Percentiles rank a stretch among this genome's conserved stretches.
Evolutionary conservation across 2,113 vertebrate genomes (phyloP).

Genomic region (Pseudopodoces humilis): DNA sequence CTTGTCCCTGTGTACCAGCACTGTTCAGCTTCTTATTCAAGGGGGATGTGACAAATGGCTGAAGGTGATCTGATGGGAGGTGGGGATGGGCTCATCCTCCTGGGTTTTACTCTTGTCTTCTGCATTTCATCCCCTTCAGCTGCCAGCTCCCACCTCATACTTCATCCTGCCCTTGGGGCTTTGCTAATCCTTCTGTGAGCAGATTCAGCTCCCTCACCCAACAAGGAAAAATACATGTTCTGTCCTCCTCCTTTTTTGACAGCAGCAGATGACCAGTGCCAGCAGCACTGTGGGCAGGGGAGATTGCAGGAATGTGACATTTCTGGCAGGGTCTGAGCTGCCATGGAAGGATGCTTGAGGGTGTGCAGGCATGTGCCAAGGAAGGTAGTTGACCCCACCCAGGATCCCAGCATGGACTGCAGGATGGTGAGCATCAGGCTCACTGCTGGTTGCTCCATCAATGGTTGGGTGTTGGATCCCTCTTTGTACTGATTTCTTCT

Average conservation of each 20-base stretch:
- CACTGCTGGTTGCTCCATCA: background rate
- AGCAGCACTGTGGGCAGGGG: background rate
- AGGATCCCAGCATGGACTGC: background rate
- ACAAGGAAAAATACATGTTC: fast-evolving
- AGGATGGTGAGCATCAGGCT: background rate
- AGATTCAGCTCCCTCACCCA: background rate
- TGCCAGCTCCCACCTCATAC: background rate
- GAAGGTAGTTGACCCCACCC: background rate
- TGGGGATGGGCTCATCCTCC: background rate
- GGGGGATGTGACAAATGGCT: background rate
- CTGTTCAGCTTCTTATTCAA: background rate
- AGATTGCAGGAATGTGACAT: background rate
- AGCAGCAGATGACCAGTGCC: background rate
- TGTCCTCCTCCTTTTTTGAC: background rate
- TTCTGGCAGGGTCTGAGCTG: background rate
- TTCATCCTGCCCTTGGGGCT: background rate
- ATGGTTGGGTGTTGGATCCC: background rate
- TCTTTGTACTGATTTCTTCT: background rate
- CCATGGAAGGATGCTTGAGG: background rate
- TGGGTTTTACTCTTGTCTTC: background rate
- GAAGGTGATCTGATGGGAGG: background rate
- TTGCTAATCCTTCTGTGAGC: background rate
- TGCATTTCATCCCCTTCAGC: background rate
- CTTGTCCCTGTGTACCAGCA: background rate
- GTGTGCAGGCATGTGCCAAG: fast-evolving